Conservation (phyloP, 2,888 invertebrate genomes). For the Tenodera sinensis region DNA sequence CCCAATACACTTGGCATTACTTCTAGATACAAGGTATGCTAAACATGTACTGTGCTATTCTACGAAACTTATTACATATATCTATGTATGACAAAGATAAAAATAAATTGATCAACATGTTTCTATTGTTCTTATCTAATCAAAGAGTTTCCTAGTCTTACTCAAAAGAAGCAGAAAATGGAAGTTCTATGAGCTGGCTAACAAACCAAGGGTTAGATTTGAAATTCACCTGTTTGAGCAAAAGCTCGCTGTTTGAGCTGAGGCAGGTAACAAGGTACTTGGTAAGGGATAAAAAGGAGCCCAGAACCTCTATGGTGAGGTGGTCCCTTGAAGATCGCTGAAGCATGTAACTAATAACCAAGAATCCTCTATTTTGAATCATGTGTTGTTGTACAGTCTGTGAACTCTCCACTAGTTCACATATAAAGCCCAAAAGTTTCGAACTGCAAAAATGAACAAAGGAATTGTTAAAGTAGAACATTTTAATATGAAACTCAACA, state of each 20-base stretch:
- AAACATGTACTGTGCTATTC: not conserved
- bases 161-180: not conserved
- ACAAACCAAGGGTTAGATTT: not conserved
- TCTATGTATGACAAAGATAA: not conserved
- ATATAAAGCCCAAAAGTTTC: constrained; percentile 93
- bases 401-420: constrained; percentile 94
- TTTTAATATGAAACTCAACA: too few species aligned
- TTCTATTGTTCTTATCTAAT: not conserved
- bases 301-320: constrained; percentile 88
- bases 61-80: not conserved
- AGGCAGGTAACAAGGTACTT: constrained; percentile 91
- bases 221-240: constrained; percentile 79
- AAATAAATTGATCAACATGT: not conserved
- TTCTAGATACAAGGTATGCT: not conserved
- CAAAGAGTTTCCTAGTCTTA: not conserved
- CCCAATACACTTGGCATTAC: not conserved
- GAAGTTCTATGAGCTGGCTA: not conserved
- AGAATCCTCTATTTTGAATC: constrained; percentile 97
- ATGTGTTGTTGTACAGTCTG: constrained; percentile 98
- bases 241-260: constrained; percentile 86
- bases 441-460: constrained; percentile 60
- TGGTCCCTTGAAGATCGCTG: constrained; percentile 91
- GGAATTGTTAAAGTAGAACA: not conserved
- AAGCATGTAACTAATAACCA: constrained; percentile 96
- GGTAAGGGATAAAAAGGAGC: constrained; percentile 85